phyloP scores from a whole-genome alignment of 1,140 invertebrate genomes.

The Theocolax elegans region DNA sequence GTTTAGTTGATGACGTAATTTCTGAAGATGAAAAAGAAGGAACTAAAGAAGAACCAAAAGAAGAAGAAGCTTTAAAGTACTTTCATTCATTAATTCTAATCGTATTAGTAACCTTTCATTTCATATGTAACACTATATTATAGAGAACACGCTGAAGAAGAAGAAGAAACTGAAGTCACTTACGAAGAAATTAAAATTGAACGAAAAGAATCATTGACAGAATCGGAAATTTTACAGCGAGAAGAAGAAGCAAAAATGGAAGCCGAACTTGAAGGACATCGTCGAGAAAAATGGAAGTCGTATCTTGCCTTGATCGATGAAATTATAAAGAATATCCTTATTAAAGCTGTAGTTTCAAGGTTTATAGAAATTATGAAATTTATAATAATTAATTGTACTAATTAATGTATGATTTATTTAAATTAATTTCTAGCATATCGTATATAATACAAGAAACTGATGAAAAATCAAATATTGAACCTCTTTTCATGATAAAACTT shows the following conservation, averaged over 20 bases:
- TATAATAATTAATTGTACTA: too few relatives aligned
- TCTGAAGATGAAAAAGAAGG: too few relatives aligned
- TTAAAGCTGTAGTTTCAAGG: constrained; percentile 67
- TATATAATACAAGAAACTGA: constrained; percentile 66
- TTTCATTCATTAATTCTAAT: too few relatives aligned
- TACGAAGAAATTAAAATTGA: constrained; percentile 27
- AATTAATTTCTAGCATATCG: constrained; percentile 62
- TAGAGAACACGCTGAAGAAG: constrained; percentile 21
- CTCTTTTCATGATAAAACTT: constrained; percentile 74
- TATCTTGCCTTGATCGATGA: constrained; percentile 75
- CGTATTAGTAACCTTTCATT: too few relatives aligned
- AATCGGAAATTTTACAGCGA: constrained; percentile 40
- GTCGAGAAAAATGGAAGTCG: constrained; percentile 68
- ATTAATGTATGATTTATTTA: too few relatives aligned
- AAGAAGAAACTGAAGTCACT: constrained; percentile 24
- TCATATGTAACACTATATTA: too few relatives aligned
- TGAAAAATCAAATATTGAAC: constrained; percentile 54
- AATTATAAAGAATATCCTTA: constrained; percentile 71
- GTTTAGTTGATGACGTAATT: too few relatives aligned
- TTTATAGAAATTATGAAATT: constrained; percentile 34
- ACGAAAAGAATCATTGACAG: constrained; percentile 41
- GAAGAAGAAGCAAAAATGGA: constrained; percentile 45
- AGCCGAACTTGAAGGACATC: constrained; percentile 48
- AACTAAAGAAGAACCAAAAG: constrained; percentile 1
- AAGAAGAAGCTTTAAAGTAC: constrained; percentile 2